Base-by-base conservation (phyloP, 2,113 vertebrate genomes). In the Nothobranchius furzeri region DNA sequence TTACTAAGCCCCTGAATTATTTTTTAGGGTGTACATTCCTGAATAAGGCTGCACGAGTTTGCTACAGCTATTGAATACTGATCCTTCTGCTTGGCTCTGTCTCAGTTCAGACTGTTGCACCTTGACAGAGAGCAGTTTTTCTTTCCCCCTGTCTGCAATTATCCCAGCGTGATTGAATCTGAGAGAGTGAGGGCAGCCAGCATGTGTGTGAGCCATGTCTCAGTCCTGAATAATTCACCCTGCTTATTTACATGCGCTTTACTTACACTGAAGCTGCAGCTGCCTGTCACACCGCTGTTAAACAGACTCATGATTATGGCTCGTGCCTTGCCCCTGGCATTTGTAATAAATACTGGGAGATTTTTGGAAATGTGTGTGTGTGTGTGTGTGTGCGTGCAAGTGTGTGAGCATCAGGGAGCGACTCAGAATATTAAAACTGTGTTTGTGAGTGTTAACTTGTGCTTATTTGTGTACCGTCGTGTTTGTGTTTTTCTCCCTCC, bases 191-290 rank as follows among this genome's bases (percentile, higher is more conserved):
- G 71, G 78, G 49, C 30, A 74, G 52, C 68, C 65, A 59, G 67
- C 62, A 12, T 51, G 73, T 14, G 70, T 17, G 48, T 20, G n/a
- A 85, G 75, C 61, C 35, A 25, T 40, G 74, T 62, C 67, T 63
- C 61, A 8, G 40, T 47, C 48, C 64, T 79, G 81, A 84, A 87
- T 89, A 77, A 89, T 85, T 87, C 81, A 68, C 36, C 72, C 63
- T 53, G 59, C 80, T 84, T 81, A 85, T 85, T 88, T 84, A 79
- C 83, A 88, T 83, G 76, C 72, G 75, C 81, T 81, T 83, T 87
- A 85, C 84, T 88, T 87, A 84, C 88, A 85, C 70, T 73, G 85
- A 84, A 80, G 82, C 84, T 79, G 81, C 82, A 78, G 74, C 73
- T 53, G 80, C 79, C 83, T 87, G 82, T 88, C 85, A 85, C 72